These are phyloP conservation scores for Gnathonemus echidnorhynchus DNA, from an alignment of 2,113 vertebrate genomes.

Conservation along the genomic window DNA sequence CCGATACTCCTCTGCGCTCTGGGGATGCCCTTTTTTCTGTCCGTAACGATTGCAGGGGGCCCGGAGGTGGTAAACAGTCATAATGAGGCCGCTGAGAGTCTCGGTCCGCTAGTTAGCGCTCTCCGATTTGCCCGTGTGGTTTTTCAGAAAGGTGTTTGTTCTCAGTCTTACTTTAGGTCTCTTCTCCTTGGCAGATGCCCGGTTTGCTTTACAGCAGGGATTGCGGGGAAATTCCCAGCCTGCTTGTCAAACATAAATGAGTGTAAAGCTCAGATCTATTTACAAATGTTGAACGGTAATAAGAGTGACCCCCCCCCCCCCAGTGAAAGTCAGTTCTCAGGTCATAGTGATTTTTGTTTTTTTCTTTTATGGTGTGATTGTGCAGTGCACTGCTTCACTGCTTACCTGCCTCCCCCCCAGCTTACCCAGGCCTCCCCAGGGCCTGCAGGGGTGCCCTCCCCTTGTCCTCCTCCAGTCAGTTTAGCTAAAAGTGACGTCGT, in stretches of 20 bases:
- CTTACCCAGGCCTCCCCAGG: not conserved
- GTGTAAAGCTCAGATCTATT: not conserved
- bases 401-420: not conserved
- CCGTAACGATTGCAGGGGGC: not conserved
- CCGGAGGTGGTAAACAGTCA: not conserved
- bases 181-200: not conserved
- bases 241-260: not conserved
- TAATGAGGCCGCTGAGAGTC: constrained; percentile 3
- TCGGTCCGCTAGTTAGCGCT: too few relatives aligned
- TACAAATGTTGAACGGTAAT: not conserved
- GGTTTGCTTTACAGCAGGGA: not conserved
- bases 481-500: not conserved
- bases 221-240: not conserved
- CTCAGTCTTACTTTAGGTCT: not conserved
- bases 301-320: not conserved
- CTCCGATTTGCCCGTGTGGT: too few relatives aligned
- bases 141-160: not conserved
- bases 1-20: not conserved
- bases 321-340: not conserved
- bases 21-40: not conserved
- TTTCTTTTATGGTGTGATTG: not conserved
- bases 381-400: not conserved
- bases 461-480: not conserved
- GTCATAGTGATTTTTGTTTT: not conserved
- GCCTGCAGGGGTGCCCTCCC: not conserved